A percentile compares a stretch with the other conserved stretches of the same genome.
phyloP scores from a whole-genome alignment of 1,140 invertebrate genomes.

The Drosophila bocqueti region DNA sequence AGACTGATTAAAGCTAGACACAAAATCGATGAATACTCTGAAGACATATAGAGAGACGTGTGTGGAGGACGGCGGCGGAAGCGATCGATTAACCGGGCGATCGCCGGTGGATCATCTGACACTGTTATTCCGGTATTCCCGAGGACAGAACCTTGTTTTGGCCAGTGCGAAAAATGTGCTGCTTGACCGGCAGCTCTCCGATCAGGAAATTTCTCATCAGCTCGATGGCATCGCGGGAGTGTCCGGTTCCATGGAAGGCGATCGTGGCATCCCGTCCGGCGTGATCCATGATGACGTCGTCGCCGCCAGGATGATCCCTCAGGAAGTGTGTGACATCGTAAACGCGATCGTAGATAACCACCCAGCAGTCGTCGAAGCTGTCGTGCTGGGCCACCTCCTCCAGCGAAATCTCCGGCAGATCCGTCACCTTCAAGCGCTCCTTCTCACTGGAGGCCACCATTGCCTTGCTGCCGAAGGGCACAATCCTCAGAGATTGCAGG shows the following conservation, averaged over 20 bases:
- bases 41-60: slow-evolving; percentile 1
- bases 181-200: slow-evolving; percentile 89
- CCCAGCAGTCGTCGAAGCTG: slow-evolving; percentile 88
- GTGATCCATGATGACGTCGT: slow-evolving; percentile 93
- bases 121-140: slow-evolving; percentile 76
- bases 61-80: slow-evolving; percentile 46
- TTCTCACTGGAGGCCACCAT: slow-evolving; percentile 45
- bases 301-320: slow-evolving; percentile 93
- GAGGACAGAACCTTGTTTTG: slow-evolving; percentile 75
- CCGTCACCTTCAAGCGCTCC: slow-evolving; percentile 32
- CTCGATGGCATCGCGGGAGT: slow-evolving; percentile 88
- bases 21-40: slow-evolving; percentile 41
- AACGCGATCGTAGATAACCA: slow-evolving; percentile 91
- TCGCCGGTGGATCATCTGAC: slow-evolving; percentile 8
- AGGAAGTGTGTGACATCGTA: slow-evolving; percentile 91
- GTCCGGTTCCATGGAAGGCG: slow-evolving; percentile 92
- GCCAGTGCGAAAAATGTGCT: slow-evolving; percentile 89
- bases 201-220: slow-evolving; percentile 89
- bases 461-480: slow-evolving; percentile 48
- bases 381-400: slow-evolving; percentile 89
- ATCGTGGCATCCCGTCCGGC: slow-evolving; percentile 94
- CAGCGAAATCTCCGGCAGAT: slow-evolving; percentile 86
- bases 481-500: slow-evolving; percentile 70
- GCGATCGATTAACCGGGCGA: slow-evolving; percentile 4
- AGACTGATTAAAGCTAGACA: slow-evolving; percentile 54